Base-by-base conservation (phyloP, 2,888 invertebrate species). In the Lutraria lutraria region DNA sequence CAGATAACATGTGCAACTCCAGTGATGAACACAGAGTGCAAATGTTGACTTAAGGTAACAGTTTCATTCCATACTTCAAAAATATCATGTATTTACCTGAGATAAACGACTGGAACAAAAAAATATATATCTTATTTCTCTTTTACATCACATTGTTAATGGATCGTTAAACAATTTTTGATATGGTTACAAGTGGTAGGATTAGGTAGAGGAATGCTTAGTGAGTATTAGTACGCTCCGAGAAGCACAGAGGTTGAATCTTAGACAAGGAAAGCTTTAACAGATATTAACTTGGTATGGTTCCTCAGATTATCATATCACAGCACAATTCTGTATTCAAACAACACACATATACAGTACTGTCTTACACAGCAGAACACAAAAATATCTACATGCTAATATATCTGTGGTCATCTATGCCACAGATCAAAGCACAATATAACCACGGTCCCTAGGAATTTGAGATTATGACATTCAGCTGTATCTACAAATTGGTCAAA, bases 321-420 rank as follows among this genome's bases (percentile, higher is more conserved):
- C 63, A 25, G 63, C 63, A 68, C n/a, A 68, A 25, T 68, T 68
- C 25, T 68, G 63, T 68, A 63, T 63, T n/a, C 63, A 63, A 19
- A 63, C 63, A 63, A 63, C n/a, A 63, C n/a, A 63, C n/a, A 8
- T 43, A 43, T 43, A 43, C 2, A 43, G 63, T 63, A n/a, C 63
- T 21, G 21, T 63, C n/a, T 63, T n/a, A 19, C n/a, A 68, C 63
- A 68, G 63, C 63, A 25, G 0, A 25, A 25, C n/a, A n/a, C 3
- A 25, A 25, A 68, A 43, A 43, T 43, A 60, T 68, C 63, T 68
- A 68, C 25, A 68, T 68, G 0, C n/a, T n/a, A n/a, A n/a, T 6
- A n/a, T 25, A 21, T 68, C 21, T n/a, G 25, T n/a, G 25, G 10
- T n/a, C 25, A 10, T 68, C 13, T 25, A 2, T 12, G 25, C 63